These are phyloP conservation scores for Pollenia angustigena DNA, from an alignment of 2,888 invertebrate species.

Conservation along the genomic window DNA sequence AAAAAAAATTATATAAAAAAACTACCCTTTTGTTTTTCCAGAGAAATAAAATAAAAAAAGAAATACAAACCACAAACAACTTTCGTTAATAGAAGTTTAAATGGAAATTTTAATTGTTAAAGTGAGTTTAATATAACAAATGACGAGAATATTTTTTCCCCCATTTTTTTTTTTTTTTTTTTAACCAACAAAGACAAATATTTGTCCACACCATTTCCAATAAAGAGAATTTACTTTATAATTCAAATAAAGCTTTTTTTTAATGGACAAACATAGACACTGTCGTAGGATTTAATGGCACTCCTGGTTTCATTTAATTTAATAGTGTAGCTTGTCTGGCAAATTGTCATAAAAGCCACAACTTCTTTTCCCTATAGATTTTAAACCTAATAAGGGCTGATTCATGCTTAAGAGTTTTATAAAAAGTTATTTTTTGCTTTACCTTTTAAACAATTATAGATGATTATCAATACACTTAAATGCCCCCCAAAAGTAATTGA, in stretches of 20 bases:
- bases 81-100: conserved; percentile 25
- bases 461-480: conserved; percentile 24
- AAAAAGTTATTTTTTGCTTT: not conserved
- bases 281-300: conserved; percentile 44
- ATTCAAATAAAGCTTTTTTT: not conserved
- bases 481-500: not conserved
- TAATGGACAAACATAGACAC: conserved; percentile 11
- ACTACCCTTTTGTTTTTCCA: not conserved
- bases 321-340: conserved; percentile 19
- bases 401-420: not conserved
- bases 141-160: not conserved
- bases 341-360: conserved; percentile 25
- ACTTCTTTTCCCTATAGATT: not conserved
- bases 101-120: not conserved
- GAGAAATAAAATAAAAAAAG: not conserved
- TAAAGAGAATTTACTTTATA: not conserved
- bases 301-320: conserved; percentile 39
- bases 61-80: conserved; percentile 35
- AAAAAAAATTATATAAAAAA: not conserved
- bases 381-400: conserved; percentile 8
- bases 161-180: no score
- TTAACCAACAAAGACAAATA: no score
- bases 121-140: not conserved
- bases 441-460: conserved; percentile 2
- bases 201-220: not conserved